These are phyloP conservation scores for Ptychobarbus kaznakovi DNA, from an alignment of 2,797 vertebrate genomes.

Conservation along the genomic window DNA sequence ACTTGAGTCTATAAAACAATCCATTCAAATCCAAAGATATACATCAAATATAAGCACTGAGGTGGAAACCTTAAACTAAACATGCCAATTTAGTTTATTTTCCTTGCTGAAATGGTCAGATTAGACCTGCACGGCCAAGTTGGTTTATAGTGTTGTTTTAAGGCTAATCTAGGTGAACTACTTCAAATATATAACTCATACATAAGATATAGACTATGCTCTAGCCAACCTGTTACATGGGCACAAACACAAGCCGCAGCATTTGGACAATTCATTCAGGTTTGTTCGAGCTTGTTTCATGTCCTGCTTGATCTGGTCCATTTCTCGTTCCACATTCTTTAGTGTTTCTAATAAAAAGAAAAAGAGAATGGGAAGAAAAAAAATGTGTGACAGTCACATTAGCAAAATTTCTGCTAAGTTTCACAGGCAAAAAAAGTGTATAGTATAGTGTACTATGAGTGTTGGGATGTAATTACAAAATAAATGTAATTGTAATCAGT, in stretches of 20 bases:
- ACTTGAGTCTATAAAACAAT: slow-evolving; percentile 79
- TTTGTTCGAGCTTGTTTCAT: slow-evolving; percentile 94
- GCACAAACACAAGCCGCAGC: slow-evolving; percentile 93
- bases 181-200: no score
- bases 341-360: slow-evolving; percentile 86
- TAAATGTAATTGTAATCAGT: not conserved
- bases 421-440: not conserved
- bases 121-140: not conserved
- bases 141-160: not conserved
- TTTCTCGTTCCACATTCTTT: slow-evolving; percentile 84
- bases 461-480: not conserved
- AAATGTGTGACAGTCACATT: not conserved
- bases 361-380: not conserved
- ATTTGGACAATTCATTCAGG: slow-evolving; percentile 93
- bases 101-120: not conserved
- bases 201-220: no score
- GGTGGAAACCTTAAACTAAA: not conserved
- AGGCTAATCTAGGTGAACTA: not conserved
- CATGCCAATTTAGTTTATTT: not conserved
- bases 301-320: slow-evolving; percentile 97
- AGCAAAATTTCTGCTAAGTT: not conserved
- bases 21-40: not conserved
- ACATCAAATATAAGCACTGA: not conserved
- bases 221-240: slow-evolving; percentile 87
- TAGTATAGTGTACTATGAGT: not conserved